These are phyloP conservation scores for Trichonephila inaurata DNA, from an alignment of 1,140 invertebrate genomes.

Conservation along the genomic window DNA sequence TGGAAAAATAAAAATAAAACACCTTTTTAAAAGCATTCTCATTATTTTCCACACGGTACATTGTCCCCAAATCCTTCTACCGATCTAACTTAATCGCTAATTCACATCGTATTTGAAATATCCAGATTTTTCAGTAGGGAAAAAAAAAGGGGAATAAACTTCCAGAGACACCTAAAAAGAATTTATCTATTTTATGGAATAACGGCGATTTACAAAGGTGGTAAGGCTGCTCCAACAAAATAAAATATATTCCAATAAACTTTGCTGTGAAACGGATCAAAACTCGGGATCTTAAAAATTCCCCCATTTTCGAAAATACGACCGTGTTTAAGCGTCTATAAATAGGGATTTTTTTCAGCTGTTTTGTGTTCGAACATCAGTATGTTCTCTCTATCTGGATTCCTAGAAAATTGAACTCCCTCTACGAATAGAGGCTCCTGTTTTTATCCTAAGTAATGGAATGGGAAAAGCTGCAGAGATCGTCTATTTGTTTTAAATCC, in stretches of 20 bases:
- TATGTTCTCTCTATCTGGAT: constrained; percentile 29
- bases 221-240: background rate
- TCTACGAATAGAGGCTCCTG: background rate
- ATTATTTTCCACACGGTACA: background rate
- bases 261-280: constrained; percentile 19
- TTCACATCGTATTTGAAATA: background rate
- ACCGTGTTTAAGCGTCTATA: constrained; percentile 21
- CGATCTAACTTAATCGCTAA: background rate
- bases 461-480: constrained; percentile 35
- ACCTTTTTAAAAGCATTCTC: background rate
- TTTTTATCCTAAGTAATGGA: constrained; percentile 52
- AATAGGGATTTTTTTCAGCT: constrained; percentile 28
- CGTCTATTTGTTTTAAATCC: constrained; percentile 54
- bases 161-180: background rate
- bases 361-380: background rate
- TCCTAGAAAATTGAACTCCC: constrained; percentile 23
- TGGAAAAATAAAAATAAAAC: background rate
- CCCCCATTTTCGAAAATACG: background rate
- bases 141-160: background rate
- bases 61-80: background rate
- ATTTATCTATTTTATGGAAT: constrained; percentile 1
- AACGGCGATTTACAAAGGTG: background rate
- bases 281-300: background rate
- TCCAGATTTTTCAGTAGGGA: background rate
- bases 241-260: constrained; percentile 23